A percentile compares a stretch with the other conserved stretches of the same genome.
Evolutionary conservation across 2,888 invertebrate genomes (phyloP).

Genomic region (Choreutis nemorana): DNA sequence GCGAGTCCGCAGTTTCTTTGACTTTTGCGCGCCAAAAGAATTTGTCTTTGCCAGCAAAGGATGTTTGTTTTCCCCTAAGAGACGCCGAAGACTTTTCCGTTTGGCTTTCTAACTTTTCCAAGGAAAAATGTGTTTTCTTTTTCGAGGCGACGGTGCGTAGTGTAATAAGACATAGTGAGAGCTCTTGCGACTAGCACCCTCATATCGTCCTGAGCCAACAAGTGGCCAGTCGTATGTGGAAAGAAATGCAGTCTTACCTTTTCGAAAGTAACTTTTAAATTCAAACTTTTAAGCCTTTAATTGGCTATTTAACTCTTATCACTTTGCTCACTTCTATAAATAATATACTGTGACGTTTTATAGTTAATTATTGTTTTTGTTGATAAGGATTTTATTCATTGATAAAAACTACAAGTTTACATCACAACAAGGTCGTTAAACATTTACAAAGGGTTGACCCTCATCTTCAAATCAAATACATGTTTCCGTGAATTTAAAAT

Average conservation of each 20-base stretch:
- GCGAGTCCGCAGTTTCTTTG: constrained; percentile 49
- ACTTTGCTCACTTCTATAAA: too few species aligned
- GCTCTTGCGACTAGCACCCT: constrained; percentile 45
- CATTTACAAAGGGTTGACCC: too few species aligned
- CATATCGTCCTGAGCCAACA: constrained; percentile 40
- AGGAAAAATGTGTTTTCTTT: constrained; percentile 1
- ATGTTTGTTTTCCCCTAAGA: constrained; percentile 48
- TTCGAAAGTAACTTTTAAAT: constrained; percentile 1
- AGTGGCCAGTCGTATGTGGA: constrained; percentile 40
- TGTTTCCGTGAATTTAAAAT: too few species aligned
- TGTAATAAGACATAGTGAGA: constrained; percentile 41
- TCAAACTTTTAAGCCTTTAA: too few species aligned
- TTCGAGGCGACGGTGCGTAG: constrained; percentile 19
- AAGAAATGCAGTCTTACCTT: constrained; percentile 5
- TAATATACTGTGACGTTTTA: too few species aligned
- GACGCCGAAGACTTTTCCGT: constrained; percentile 17
- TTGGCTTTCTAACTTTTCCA: neutral
- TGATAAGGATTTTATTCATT: too few species aligned
- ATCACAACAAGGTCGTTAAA: too few species aligned
- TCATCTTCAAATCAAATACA: too few species aligned
- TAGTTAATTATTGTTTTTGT: too few species aligned
- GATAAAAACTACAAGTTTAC: too few species aligned
- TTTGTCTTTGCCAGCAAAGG: constrained; percentile 58
- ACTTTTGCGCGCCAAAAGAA: constrained; percentile 57
- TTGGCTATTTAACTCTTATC: too few species aligned